A percentile compares a stretch with the other conserved stretches of the same genome.
phyloP scores from a whole-genome alignment of 2,113 vertebrate genomes.

The Phylloscopus trochilus region DNA sequence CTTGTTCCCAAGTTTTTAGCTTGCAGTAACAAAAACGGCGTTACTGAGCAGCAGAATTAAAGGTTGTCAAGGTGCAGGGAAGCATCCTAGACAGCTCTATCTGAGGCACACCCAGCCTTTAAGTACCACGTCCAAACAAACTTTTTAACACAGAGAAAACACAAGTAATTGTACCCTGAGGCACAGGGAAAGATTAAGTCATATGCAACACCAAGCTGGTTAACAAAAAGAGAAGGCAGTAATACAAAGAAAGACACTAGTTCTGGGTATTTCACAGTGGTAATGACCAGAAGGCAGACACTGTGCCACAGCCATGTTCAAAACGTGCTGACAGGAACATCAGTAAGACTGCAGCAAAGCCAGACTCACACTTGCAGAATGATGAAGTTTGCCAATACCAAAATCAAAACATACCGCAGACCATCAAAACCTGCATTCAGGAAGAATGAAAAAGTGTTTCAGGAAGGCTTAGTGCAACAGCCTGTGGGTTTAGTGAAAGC shows the following conservation, averaged over 20 bases:
- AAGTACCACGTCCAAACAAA: neutral
- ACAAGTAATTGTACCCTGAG: neutral
- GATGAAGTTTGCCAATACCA: neutral
- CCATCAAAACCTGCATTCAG: neutral
- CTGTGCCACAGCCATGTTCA: accelerated
- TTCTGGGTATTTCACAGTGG: neutral
- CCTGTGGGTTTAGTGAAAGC: neutral
- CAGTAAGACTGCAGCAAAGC: neutral
- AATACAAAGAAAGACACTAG: neutral
- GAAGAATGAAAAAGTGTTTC: neutral
- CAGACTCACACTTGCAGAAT: neutral
- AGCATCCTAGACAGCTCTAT: neutral
- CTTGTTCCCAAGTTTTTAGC: neutral
- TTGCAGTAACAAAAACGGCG: neutral
- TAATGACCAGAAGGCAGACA: neutral
- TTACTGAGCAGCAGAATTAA: neutral
- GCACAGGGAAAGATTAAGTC: neutral
- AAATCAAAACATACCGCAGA: neutral
- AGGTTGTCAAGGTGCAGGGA: neutral
- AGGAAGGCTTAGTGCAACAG: neutral
- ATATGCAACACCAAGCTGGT: neutral
- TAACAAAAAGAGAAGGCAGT: neutral
- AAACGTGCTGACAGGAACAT: neutral
- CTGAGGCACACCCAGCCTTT: neutral
- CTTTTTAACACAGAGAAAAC: neutral